A percentile compares a stretch with the other conserved stretches of the same genome.
phyloP scores from a whole-genome alignment of 2,113 vertebrate genomes.

The Halcyon malimbica region DNA sequence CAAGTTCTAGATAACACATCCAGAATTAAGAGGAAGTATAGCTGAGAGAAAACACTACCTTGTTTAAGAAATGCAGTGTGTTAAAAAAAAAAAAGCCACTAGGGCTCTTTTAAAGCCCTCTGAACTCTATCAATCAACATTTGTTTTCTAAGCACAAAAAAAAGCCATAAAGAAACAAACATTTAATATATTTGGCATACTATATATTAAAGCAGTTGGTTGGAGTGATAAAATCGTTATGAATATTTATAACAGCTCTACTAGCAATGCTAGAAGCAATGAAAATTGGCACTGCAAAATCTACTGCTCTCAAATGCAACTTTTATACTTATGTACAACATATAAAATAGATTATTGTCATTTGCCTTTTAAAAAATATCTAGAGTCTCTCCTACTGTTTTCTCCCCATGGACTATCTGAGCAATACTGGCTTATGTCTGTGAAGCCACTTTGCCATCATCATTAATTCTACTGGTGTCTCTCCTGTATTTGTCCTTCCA shows the following conservation, averaged over 20 bases:
- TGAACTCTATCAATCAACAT: background rate
- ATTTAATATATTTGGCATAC: conserved; percentile 19
- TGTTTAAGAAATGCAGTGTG: background rate
- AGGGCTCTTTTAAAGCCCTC: background rate
- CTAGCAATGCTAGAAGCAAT: background rate
- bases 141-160: conserved; percentile 28
- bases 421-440: conserved; percentile 1
- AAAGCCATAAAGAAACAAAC: background rate
- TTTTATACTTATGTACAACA: background rate
- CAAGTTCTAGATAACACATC: background rate
- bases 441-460: conserved; percentile 6
- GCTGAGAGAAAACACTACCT: background rate
- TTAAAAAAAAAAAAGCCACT: background rate
- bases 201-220: conserved; percentile 29
- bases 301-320: background rate
- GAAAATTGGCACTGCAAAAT: conserved; percentile 17
- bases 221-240: conserved; percentile 24
- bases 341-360: background rate
- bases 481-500: conserved; percentile 39
- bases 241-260: conserved; percentile 51
- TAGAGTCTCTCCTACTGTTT: background rate
- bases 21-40: background rate
- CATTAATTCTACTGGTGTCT: conserved; percentile 48
- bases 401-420: background rate
- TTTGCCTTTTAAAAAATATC: background rate